Conservation (phyloP, 2,113 vertebrate genomes). For the Callocephalon fimbriatum region DNA sequence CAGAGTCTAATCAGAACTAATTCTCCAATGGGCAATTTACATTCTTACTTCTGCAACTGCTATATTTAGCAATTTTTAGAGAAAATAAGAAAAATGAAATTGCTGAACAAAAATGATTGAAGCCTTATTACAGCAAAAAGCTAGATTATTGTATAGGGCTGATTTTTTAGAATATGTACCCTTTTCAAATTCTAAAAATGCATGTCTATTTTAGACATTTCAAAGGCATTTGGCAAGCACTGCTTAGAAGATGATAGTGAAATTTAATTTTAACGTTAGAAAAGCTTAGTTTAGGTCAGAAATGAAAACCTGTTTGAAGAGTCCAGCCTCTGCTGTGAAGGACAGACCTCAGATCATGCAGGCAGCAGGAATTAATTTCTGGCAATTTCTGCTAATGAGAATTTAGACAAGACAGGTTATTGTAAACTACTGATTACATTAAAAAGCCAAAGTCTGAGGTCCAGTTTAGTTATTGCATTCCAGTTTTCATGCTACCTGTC, state of each 20-base stretch:
- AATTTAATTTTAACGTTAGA: background rate
- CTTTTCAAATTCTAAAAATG: constrained; percentile 40
- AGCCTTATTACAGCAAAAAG: constrained; percentile 10
- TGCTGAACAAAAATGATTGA: constrained; percentile 33
- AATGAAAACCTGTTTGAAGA: background rate
- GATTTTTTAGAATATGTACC: background rate
- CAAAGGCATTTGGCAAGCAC: constrained; percentile 26
- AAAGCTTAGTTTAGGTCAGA: constrained; percentile 9
- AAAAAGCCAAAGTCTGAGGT: background rate
- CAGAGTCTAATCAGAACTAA: background rate
- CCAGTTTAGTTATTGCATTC: background rate
- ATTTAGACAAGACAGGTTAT: background rate
- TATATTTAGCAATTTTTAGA: constrained; percentile 20
- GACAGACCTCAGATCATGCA: background rate
- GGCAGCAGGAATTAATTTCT: background rate
- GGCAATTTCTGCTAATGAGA: background rate
- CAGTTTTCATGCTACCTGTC: background rate
- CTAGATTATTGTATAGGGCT: background rate
- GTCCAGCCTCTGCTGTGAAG: background rate
- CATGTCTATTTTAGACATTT: constrained; percentile 33
- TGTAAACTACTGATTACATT: background rate
- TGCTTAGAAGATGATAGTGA: background rate
- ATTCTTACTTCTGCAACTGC: background rate
- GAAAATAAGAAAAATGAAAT: constrained; percentile 28
- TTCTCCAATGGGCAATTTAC: background rate